These are phyloP conservation scores for Cephus spinipes DNA, from an alignment of 2,888 invertebrate genomes.

Conservation along the genomic window DNA sequence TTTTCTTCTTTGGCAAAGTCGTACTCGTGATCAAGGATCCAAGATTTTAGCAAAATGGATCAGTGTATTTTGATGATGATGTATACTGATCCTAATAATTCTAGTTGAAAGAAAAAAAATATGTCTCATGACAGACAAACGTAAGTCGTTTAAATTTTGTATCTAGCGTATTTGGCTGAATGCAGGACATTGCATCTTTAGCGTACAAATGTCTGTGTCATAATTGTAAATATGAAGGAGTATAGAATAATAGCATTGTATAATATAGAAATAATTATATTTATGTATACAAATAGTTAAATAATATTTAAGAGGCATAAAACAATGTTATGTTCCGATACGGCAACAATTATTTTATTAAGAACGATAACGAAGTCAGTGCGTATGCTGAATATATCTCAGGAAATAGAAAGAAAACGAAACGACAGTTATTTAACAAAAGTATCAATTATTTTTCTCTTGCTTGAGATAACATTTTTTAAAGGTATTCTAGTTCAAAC, in stretches of 20 bases:
- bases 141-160: background rate
- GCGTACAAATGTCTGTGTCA: conserved; percentile 35
- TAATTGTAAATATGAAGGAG: conserved; percentile 53
- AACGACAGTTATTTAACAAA: background rate
- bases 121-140: conserved; percentile 37
- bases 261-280: conserved; percentile 29
- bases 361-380: background rate
- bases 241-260: conserved; percentile 29
- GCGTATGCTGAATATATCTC: conserved; percentile 4
- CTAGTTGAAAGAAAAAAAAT: conserved; percentile 1
- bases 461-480: background rate
- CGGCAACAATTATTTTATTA: conserved; percentile 5
- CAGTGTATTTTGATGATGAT: background rate
- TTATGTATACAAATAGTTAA: conserved; percentile 37
- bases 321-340: background rate
- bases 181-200: conserved; percentile 24
- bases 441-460: background rate
- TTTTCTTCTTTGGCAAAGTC: background rate
- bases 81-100: background rate
- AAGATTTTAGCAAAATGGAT: background rate
- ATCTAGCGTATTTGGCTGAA: conserved; percentile 4
- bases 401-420: background rate
- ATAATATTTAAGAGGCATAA: background rate
- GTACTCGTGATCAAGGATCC: background rate
- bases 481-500: background rate